Evolutionary conservation across 2,113 vertebrate genomes (phyloP).

Genomic region (Marmota flaviventris): DNA sequence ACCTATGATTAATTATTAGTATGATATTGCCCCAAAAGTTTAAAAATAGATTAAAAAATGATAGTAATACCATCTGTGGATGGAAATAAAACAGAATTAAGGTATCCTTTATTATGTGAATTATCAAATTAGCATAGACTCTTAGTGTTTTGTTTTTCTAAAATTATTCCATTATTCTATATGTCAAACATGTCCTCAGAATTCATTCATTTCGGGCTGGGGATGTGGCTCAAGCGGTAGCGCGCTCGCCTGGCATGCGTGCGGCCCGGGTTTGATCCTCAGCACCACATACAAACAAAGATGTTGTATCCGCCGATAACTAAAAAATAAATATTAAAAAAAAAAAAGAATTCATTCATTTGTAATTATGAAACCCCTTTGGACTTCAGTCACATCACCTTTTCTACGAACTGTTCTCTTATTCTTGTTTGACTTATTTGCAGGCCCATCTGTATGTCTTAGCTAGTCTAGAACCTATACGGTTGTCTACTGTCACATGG

Average conservation of each 20-base stretch:
- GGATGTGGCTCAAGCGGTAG: too few species aligned
- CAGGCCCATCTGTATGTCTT: background rate
- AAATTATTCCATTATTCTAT: background rate
- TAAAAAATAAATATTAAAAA: too few species aligned
- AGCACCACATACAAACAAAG: too few species aligned
- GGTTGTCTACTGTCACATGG: background rate
- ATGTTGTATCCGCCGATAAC: too few species aligned
- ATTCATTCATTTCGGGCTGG: background rate
- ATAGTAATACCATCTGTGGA: background rate
- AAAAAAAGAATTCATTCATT: conserved; percentile 5
- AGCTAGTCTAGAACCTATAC: background rate
- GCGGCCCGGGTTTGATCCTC: too few species aligned
- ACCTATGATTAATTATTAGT: background rate
- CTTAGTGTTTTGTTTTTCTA: background rate
- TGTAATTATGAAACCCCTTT: background rate
- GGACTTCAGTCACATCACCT: background rate
- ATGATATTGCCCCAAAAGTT: background rate
- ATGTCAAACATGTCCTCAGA: conserved; percentile 24
- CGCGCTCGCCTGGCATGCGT: too few species aligned
- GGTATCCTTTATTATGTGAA: background rate
- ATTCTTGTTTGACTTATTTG: conserved; percentile 1
- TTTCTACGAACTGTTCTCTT: background rate
- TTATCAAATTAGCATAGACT: background rate
- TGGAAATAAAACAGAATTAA: conserved; percentile 46
- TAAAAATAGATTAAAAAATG: conserved; percentile 33